Percentiles rank a stretch among this genome's conserved stretches.
phyloP scores from a whole-genome alignment of 2,888 invertebrate species.

The Tigriopus californicus region DNA sequence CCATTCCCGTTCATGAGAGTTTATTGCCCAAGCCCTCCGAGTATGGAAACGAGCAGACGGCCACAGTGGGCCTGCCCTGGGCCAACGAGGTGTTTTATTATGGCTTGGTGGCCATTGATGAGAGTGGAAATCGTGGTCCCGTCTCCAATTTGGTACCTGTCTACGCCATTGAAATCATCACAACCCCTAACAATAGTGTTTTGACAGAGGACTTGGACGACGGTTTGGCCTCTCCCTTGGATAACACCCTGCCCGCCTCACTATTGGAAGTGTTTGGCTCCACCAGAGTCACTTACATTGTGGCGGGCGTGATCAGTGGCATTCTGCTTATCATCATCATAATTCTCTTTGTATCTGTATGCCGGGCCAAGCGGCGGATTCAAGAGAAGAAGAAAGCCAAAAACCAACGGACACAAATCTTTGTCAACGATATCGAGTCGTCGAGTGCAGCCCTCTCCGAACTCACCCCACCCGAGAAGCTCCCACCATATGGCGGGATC shows the following conservation, averaged over 20 bases:
- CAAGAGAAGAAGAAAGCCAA: background rate
- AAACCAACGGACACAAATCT: background rate
- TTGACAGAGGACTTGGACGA: background rate
- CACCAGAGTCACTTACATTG: background rate
- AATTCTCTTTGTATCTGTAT: background rate
- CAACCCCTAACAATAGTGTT: slow-evolving; percentile 19
- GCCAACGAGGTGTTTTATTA: slow-evolving; percentile 24
- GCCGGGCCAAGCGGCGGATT: background rate
- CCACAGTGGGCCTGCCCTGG: slow-evolving; percentile 23
- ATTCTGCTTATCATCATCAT: background rate
- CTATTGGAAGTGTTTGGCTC: background rate
- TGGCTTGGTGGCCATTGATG: slow-evolving; percentile 23
- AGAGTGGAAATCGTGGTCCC: slow-evolving; percentile 21
- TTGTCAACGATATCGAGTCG: background rate
- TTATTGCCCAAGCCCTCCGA: slow-evolving; percentile 21
- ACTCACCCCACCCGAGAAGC: background rate
- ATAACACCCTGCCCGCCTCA: background rate
- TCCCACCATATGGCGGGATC: background rate
- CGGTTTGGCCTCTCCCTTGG: background rate
- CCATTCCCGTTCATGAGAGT: slow-evolving; percentile 22
- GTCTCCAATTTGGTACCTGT: slow-evolving; percentile 24
- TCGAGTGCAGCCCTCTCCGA: background rate
- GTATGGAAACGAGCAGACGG: slow-evolving; percentile 23
- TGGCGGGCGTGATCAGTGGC: background rate
- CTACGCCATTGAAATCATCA: slow-evolving; percentile 22